Evolutionary conservation across 2,888 invertebrate species (phyloP).

Genomic region (Cryptocephalus moraei): DNA sequence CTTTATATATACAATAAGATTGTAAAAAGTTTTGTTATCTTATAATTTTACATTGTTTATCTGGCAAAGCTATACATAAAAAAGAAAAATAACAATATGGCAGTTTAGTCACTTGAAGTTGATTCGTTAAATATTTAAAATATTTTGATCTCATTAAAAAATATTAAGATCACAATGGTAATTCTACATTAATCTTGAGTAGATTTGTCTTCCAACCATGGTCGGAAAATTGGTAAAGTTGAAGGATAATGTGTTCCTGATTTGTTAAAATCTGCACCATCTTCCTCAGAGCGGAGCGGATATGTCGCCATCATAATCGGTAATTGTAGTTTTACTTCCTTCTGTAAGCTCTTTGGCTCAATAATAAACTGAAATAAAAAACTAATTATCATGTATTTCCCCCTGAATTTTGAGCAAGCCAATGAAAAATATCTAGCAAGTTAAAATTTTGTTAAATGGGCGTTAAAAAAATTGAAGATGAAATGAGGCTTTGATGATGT

Average conservation of each 20-base stretch:
- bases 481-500: background rate
- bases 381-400: too few species aligned
- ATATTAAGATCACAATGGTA: too few species aligned
- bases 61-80: too few species aligned
- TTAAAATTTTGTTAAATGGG: too few species aligned
- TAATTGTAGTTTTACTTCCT: slow-evolving; percentile 83
- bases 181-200: slow-evolving; percentile 8
- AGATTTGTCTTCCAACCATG: slow-evolving; percentile 73
- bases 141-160: too few species aligned
- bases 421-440: slow-evolving; percentile 1
- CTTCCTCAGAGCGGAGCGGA: slow-evolving; percentile 58
- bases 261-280: slow-evolving; percentile 55
- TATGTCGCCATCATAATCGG: slow-evolving; percentile 89
- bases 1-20: too few species aligned
- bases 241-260: slow-evolving; percentile 88
- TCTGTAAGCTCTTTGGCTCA: slow-evolving; percentile 83
- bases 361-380: slow-evolving; percentile 71
- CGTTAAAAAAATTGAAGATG: background rate
- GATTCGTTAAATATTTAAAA: too few species aligned
- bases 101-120: too few species aligned
- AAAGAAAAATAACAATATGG: too few species aligned
- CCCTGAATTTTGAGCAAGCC: too few species aligned
- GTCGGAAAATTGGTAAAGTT: slow-evolving; percentile 81
- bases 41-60: too few species aligned
- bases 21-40: too few species aligned